Percentiles rank a stretch among this genome's conserved stretches.
These are phyloP conservation scores for Aspidiotus destructor DNA, from an alignment of 2,888 invertebrate genomes.

Conservation along the genomic window DNA sequence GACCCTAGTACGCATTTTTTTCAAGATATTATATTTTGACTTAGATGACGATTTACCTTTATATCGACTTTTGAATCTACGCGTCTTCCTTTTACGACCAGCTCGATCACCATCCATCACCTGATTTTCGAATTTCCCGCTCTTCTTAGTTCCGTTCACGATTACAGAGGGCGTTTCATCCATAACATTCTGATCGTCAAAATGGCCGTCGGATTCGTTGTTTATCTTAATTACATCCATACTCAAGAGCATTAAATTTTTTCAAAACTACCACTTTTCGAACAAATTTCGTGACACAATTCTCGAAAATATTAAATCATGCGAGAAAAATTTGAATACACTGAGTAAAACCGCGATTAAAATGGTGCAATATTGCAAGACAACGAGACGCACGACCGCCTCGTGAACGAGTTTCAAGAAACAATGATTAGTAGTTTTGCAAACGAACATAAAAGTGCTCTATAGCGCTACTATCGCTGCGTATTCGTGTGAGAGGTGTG, in stretches of 20 bases:
- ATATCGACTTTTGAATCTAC: conserved; percentile 27
- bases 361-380: neutral
- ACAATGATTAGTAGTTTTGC: conserved; percentile 24
- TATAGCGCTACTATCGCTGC: conserved; percentile 22
- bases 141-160: neutral
- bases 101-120: conserved; percentile 1
- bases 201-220: conserved; percentile 26
- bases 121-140: conserved; percentile 20
- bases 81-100: conserved; percentile 25
- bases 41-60: conserved; percentile 19
- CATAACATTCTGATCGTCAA: conserved; percentile 12
- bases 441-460: conserved; percentile 15
- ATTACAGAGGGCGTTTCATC: conserved; percentile 10
- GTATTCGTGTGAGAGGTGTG: neutral
- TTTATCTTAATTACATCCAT: conserved; percentile 31
- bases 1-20: conserved; percentile 16
- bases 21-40: conserved; percentile 11
- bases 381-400: conserved; percentile 15
- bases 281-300: neutral
- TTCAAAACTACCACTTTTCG: neutral
- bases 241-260: conserved; percentile 27
- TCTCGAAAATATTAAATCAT: neutral
- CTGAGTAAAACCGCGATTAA: neutral
- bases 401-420: conserved; percentile 3
- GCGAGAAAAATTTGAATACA: conserved; percentile 2